Base-by-base conservation (phyloP, 2,888 invertebrate genomes). In the Idaea dimidiata region DNA sequence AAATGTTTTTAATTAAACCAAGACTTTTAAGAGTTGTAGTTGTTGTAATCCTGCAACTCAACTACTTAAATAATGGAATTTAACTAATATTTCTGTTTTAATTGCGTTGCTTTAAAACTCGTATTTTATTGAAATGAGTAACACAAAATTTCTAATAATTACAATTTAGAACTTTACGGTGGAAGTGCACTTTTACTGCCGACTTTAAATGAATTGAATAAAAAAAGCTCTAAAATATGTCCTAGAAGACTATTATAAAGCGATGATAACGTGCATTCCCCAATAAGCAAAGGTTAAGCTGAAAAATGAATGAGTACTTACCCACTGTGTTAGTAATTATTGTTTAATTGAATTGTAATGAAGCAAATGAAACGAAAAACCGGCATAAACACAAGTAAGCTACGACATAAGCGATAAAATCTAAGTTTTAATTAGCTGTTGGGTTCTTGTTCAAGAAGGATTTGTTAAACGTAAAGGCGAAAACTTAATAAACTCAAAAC, bases 201-300 rank as follows among this genome's bases (percentile, higher is more conserved):
- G 5, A 5, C 24, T 24, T 1, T 24, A 24, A 24, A 24, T 24
- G 5, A 24, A 24, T 24, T 24, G 24, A 24, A 24, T 24, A 24
- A 24, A 24, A 24, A 24, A 24, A 24, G 24, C 24, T 3, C 24
- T 3, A 24, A 24, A 24, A 24, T 24, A 24, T 24, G 24, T 1
- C 24, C 24, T 24, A 5, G 3, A 43, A 10, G 14, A 14, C 0
- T 10, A 8, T 7, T 8, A 8, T 14, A 10, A 74, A 73, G 59
- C 67, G 60, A 6, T 57, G n/a, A 60, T 64, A 64, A 10, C 18
- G 4, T 43, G 43, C 43, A 57, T 31, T 31, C 24, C 24, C 56
- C 56, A 18, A 17, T 10, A 17, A 56, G 18, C 56, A 56, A 56
- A 10, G 17, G 17, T 56, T 56, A 56, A 17, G 16, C 10, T 8